A percentile compares a stretch with the other conserved stretches of the same genome.
Conservation (phyloP, 2,113 vertebrate species). For the Heterocephalus glaber region DNA sequence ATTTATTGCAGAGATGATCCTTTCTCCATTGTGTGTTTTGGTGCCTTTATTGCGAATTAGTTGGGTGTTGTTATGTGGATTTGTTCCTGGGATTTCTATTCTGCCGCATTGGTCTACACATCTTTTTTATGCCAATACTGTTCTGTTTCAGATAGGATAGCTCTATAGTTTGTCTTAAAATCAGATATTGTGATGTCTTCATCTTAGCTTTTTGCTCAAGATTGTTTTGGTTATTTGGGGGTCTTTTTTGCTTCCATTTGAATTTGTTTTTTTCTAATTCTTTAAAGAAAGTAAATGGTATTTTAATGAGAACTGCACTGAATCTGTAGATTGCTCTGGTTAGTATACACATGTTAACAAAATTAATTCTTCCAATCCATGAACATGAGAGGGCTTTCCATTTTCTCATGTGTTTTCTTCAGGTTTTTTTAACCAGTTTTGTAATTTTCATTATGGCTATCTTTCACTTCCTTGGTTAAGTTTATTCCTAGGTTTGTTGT, state of each 20-base stretch:
- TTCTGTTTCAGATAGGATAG: neutral
- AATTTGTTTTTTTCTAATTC: neutral
- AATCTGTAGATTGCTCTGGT: neutral
- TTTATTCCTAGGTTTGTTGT: neutral
- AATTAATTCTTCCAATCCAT: neutral
- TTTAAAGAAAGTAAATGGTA: neutral
- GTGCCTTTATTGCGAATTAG: neutral
- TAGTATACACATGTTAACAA: neutral
- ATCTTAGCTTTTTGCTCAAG: neutral
- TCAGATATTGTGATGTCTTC: neutral
- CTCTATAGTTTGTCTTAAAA: neutral
- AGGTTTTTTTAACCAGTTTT: neutral
- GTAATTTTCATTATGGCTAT: neutral
- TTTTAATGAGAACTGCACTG: neutral
- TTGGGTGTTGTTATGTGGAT: neutral
- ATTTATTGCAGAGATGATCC: neutral
- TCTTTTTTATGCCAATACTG: neutral
- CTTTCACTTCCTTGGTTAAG: neutral
- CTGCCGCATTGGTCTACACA: neutral
- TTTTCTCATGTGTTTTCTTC: neutral
- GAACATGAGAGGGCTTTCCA: neutral
- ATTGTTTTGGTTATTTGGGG: neutral
- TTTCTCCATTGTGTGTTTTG: neutral
- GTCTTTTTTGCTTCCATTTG: neutral
- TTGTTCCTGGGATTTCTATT: too few species aligned